phyloP scores from a whole-genome alignment of 2,888 invertebrate genomes.

The Eilema caniola region DNA sequence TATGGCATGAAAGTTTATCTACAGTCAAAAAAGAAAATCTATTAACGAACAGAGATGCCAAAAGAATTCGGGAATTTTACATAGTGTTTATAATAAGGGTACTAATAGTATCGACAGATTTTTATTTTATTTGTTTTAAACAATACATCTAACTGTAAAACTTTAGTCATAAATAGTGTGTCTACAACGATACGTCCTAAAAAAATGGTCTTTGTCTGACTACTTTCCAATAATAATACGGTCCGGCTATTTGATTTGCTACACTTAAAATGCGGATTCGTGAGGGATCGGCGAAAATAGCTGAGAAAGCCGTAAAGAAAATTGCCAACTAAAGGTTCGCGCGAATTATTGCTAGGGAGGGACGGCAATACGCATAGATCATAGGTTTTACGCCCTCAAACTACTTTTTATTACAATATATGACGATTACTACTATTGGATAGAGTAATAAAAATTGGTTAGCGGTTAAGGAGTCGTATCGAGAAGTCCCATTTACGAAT shows the following conservation, averaged over 20 bases:
- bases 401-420: conserved; percentile 38
- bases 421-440: conserved; percentile 12
- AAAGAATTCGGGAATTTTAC: background rate
- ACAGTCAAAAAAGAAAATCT: too few species aligned
- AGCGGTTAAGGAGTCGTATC: too few species aligned
- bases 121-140: too few species aligned
- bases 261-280: conserved; percentile 25
- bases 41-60: background rate
- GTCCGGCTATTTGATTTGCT: conserved; percentile 27
- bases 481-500: too few species aligned
- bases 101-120: background rate
- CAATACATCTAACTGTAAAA: background rate
- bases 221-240: conserved; percentile 23
- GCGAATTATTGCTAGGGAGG: conserved; percentile 37
- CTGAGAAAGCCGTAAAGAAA: conserved; percentile 36
- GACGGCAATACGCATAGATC: conserved; percentile 32
- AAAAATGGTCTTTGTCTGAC: background rate
- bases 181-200: background rate
- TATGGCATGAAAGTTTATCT: too few species aligned
- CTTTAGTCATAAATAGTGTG: conserved; percentile 6
- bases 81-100: background rate
- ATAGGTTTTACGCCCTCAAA: conserved; percentile 32
- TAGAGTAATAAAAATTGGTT: conserved; percentile 18
- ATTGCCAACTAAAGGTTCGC: conserved; percentile 42
- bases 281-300: conserved; percentile 33